phyloP scores from a whole-genome alignment of 2,113 vertebrate species.

The Brienomyrus brachyistius region DNA sequence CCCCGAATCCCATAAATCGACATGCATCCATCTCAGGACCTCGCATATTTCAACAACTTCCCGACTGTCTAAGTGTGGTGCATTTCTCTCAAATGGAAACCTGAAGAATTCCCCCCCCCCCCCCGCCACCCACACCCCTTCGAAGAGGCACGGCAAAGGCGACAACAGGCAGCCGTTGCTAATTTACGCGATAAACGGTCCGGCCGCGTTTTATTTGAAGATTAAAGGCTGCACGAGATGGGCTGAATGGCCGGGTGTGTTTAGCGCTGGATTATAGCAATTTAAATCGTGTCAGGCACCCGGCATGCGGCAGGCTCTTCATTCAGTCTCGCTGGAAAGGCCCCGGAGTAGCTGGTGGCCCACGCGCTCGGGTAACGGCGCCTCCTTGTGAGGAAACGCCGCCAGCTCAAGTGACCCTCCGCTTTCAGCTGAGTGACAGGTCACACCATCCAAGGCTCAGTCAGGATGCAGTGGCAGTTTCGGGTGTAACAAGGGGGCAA shows the following conservation, averaged over 20 bases:
- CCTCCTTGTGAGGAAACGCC: conserved; percentile 84
- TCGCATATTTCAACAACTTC: not conserved
- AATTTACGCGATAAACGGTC: conserved; percentile 86
- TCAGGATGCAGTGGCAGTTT: conserved; percentile 53
- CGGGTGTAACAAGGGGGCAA: no score
- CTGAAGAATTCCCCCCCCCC: not conserved
- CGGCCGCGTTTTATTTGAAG: conserved; percentile 82
- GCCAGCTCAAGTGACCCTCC: conserved; percentile 81
- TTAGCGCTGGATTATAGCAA: conserved; percentile 88
- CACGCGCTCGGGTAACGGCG: conserved; percentile 82
- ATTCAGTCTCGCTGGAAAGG: conserved; percentile 80
- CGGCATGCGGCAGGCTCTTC: conserved; percentile 80
- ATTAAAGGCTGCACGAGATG: conserved; percentile 82
- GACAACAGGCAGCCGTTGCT: conserved; percentile 80
- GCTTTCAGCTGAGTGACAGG: conserved; percentile 76
- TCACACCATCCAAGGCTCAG: conserved; percentile 73
- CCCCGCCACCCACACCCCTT: not conserved
- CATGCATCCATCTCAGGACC: not conserved
- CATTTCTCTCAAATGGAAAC: not conserved
- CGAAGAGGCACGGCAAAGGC: conserved; percentile 57
- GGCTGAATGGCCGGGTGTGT: conserved; percentile 84
- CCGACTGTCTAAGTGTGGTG: not conserved
- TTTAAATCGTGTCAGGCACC: conserved; percentile 90
- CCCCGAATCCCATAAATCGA: not conserved
- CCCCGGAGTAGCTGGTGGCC: conserved; percentile 72